Conservation (phyloP, 1,140 invertebrate species). For the Neocloeon triangulifer region DNA sequence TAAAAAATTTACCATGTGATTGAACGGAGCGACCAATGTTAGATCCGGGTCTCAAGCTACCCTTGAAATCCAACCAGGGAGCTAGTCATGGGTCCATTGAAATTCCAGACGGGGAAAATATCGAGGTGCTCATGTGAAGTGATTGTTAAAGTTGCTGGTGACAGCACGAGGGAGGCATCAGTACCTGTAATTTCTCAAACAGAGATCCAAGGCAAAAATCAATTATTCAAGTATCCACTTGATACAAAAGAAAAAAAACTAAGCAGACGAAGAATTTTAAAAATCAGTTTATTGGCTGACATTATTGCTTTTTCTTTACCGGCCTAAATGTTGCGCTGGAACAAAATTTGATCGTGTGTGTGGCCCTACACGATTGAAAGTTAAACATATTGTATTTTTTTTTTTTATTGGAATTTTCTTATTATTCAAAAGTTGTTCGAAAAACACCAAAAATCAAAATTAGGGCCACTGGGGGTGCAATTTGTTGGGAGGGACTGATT, state of each 20-base stretch:
- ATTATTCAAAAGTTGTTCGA: neutral
- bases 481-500: no score
- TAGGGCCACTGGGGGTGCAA: no score
- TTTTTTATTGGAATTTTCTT: no score
- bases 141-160: neutral
- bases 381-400: neutral
- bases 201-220: neutral
- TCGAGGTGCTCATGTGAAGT: neutral
- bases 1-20: slow-evolving; percentile 2
- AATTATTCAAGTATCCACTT: no score
- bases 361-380: neutral
- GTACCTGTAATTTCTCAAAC: slow-evolving; percentile 5
- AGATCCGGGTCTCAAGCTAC: neutral
- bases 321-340: no score
- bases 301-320: no score
- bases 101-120: no score
- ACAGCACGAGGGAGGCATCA: neutral
- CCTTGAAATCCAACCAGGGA: neutral
- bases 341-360: neutral
- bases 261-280: no score
- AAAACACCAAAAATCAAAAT: neutral
- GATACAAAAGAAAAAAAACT: no score
- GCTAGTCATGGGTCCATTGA: no score
- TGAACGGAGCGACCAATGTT: neutral
- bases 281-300: no score